Evolutionary conservation across 2,113 vertebrate species (phyloP).

Genomic region (Amphiprion percula): DNA sequence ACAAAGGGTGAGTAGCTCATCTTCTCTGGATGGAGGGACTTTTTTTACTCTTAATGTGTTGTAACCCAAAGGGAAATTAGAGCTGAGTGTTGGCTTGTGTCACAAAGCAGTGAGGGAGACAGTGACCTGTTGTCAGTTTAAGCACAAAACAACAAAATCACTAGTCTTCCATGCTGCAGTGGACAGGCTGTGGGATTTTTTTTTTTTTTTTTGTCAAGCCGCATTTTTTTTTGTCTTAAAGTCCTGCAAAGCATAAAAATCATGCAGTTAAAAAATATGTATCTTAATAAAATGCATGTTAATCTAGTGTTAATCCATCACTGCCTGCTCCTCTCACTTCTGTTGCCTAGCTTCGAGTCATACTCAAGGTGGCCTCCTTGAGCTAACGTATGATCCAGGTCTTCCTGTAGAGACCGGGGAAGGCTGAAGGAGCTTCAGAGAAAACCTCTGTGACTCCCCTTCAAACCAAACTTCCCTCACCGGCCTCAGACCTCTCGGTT

Average conservation of each 20-base stretch:
- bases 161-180: constrained; percentile 85
- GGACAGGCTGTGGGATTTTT: constrained; percentile 44
- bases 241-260: too few relatives aligned
- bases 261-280: too few relatives aligned
- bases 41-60: too few relatives aligned
- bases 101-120: constrained; percentile 82
- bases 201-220: too few relatives aligned
- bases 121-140: constrained; percentile 82
- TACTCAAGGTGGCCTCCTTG: constrained; percentile 73
- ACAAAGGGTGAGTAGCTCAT: too few relatives aligned
- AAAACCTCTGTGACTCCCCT: constrained; percentile 28
- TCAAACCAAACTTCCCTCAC: constrained; percentile 8
- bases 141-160: constrained; percentile 88
- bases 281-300: too few relatives aligned
- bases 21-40: too few relatives aligned
- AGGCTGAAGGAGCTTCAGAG: neutral
- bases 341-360: constrained; percentile 16
- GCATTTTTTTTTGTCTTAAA: too few relatives aligned
- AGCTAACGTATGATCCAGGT: constrained; percentile 42
- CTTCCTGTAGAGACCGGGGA: constrained; percentile 1
- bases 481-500: constrained; percentile 1
- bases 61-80: neutral
- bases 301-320: too few relatives aligned
- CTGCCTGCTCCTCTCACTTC: too few relatives aligned
- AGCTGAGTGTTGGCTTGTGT: constrained; percentile 27